Base-by-base conservation (phyloP, 2,888 invertebrate genomes). In the Drosophila algonquin region DNA sequence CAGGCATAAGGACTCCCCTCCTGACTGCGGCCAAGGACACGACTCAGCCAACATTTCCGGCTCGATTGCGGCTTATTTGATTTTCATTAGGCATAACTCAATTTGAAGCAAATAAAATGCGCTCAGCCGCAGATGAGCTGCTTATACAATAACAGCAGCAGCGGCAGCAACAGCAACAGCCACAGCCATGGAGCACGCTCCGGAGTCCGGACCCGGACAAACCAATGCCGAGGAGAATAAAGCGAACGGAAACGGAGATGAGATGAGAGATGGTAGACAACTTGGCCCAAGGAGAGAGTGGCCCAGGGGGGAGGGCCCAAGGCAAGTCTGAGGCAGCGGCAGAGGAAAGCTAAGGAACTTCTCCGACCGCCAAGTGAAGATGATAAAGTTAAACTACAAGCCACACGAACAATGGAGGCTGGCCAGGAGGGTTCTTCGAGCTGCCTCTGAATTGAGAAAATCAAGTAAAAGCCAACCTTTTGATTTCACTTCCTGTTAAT, bases 1-100 rank as follows among this genome's bases (percentile, higher is more conserved):
- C 73, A 72, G 59, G 57, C 51, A 1, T 4, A 1, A 1, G 18
- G 35, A 35, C 21, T 4, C 21, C 21, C 21, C 21, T 21, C 21
- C 21, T 21, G 21, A 21, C 30, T 47, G 32, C 14, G 46, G 9
- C 48, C 72, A 71, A 72, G 73, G 51, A 59, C 71, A 69, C 51
- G 76, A 67, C 71, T 57, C 64, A 44, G 64, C 60, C 76, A 74
- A 70, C 81, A 75, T 78, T 87, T 86, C 89, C 86, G 85, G 75
- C 85, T 84, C 82, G 87, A 85, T 81, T 77, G 83, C 73, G 80
- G 80, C 89, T 88, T 90, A 88, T 90, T 90, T 88, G 87, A 90
- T 89, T 90, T 89, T 90, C 88, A 90, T 90, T 90, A 88, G 81
- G 82, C 83, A 81, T 88, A 90, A 90, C 89, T 90, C 89, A 88